Evolutionary conservation across 2,797 vertebrate genomes (phyloP).

Genomic region (Enteromius treurensis): DNA sequence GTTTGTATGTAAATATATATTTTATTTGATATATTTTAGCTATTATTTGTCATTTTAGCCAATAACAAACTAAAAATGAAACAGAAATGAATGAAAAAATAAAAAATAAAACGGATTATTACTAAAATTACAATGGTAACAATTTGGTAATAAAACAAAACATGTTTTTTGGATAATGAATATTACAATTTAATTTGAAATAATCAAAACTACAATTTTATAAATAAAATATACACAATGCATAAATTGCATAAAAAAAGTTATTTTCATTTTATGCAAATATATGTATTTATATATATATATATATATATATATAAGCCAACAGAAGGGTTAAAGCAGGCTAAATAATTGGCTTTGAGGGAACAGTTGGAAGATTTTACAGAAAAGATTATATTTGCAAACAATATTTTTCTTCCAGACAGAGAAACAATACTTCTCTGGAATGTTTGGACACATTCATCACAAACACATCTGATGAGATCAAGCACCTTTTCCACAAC

Average conservation of each 20-base stretch:
- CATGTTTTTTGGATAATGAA: neutral
- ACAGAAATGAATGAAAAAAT: neutral
- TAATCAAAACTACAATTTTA: neutral
- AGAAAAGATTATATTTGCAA: conserved; percentile 5
- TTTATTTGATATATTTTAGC: neutral
- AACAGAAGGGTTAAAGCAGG: conserved; percentile 5
- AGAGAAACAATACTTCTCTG: neutral
- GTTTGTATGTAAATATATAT: neutral
- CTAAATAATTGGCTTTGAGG: neutral
- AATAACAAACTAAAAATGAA: neutral
- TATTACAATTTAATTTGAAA: neutral
- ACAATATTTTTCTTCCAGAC: neutral
- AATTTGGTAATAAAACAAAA: neutral
- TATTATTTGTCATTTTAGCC: neutral
- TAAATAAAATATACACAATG: neutral
- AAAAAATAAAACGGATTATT: neutral
- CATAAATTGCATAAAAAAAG: neutral
- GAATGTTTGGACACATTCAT: neutral
- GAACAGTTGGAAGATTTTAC: neutral
- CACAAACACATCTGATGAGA: conserved; percentile 52
- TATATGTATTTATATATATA: neutral
- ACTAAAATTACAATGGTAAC: neutral
- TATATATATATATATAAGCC: neutral
- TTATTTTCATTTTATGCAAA: no score
- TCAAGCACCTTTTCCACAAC: conserved; percentile 57